Percentiles rank a stretch among this genome's conserved stretches.
These are phyloP conservation scores for Cynodonichthys magdalenae DNA, from an alignment of 2,797 vertebrate species.

Conservation along the genomic window DNA sequence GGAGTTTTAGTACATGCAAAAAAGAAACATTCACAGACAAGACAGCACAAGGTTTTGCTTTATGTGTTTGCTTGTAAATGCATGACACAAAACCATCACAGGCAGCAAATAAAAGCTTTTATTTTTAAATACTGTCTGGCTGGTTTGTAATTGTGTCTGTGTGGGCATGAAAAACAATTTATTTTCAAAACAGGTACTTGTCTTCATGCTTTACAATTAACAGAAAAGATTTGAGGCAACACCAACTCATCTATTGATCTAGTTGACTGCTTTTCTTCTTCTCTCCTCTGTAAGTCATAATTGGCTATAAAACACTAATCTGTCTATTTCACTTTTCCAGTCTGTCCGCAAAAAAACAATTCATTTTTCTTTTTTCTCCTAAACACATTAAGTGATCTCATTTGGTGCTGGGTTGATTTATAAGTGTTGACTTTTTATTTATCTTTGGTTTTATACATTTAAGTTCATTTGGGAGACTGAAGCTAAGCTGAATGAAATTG, in stretches of 20 bases:
- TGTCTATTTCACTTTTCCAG: conserved; percentile 11
- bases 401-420: conserved; percentile 42
- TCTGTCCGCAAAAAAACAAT: neutral
- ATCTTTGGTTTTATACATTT: conserved; percentile 36
- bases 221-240: conserved; percentile 31
- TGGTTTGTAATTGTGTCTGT: conserved; percentile 21
- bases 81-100: conserved; percentile 20
- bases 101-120: conserved; percentile 21
- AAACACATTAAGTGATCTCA: conserved; percentile 41
- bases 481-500: too few relatives aligned
- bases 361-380: neutral
- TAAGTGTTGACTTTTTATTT: conserved; percentile 24
- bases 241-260: conserved; percentile 41
- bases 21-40: conserved; percentile 28
- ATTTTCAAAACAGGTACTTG: conserved; percentile 33
- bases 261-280: conserved; percentile 13
- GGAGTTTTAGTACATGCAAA: conserved; percentile 37
- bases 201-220: conserved; percentile 36
- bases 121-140: conserved; percentile 35
- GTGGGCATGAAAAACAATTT: conserved; percentile 17
- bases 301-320: conserved; percentile 21
- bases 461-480: neutral
- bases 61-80: conserved; percentile 14
- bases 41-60: conserved; percentile 31
- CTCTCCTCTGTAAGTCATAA: conserved; percentile 34